Evolutionary conservation across 2,113 vertebrate genomes (phyloP).

Genomic region (Siniperca chuatsi): DNA sequence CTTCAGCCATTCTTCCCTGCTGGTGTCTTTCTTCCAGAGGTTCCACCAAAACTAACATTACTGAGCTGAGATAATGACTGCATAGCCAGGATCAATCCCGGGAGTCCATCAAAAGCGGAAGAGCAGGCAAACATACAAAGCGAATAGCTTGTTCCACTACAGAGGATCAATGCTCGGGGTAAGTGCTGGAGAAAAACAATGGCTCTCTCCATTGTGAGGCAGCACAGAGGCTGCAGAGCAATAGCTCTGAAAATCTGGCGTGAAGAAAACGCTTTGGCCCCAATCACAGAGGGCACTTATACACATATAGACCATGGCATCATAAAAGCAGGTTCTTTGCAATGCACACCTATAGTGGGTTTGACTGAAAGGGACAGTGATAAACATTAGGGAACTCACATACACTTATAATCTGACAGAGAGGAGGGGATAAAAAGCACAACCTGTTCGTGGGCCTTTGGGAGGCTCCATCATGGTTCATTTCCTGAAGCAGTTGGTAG

Average conservation of each 20-base stretch:
- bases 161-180: constrained; percentile 71
- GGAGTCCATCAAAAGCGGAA: constrained; percentile 71
- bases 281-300: constrained; percentile 34
- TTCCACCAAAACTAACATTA: constrained; percentile 65
- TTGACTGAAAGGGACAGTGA: constrained; percentile 35
- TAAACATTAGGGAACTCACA: constrained; percentile 59
- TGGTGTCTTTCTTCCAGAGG: constrained; percentile 54
- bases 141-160: constrained; percentile 61
- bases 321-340: constrained; percentile 34
- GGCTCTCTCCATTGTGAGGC: constrained; percentile 46
- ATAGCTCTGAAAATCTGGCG: constrained; percentile 22
- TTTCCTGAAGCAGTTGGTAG: constrained; percentile 84
- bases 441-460: constrained; percentile 80
- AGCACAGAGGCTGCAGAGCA: constrained; percentile 24
- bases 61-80: constrained; percentile 76
- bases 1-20: constrained; percentile 43
- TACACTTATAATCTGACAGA: constrained; percentile 58
- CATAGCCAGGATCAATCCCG: constrained; percentile 71
- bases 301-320: constrained; percentile 27
- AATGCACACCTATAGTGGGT: constrained; percentile 23
- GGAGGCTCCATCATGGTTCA: constrained; percentile 80
- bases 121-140: constrained; percentile 73
- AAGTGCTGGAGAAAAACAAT: constrained; percentile 67
- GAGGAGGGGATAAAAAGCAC: constrained; percentile 76
- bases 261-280: constrained; percentile 38